phyloP scores from a whole-genome alignment of 2,797 vertebrate species.

The Enteromius paludinosus region DNA sequence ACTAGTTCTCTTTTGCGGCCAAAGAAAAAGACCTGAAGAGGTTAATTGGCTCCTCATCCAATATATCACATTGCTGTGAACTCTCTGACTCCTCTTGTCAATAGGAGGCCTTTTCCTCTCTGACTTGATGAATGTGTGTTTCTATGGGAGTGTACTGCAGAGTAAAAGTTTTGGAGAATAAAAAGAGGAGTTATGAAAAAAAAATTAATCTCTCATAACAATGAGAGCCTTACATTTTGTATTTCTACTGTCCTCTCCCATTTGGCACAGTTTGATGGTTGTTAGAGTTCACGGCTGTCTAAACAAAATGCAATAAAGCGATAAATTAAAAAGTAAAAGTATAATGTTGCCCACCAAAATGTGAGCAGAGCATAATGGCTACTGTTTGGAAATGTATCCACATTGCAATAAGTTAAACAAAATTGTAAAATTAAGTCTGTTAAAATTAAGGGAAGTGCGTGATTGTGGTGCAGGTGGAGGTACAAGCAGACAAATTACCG shows the following conservation, averaged over 20 bases:
- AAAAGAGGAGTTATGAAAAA: not conserved
- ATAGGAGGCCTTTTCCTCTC: constrained; percentile 77
- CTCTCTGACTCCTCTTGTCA: constrained; percentile 88
- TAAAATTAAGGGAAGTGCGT: no score
- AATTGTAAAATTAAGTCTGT: constrained; percentile 49
- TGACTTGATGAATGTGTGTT: constrained; percentile 53
- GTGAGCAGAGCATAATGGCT: not conserved
- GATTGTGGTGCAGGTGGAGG: no score
- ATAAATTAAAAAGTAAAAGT: not conserved
- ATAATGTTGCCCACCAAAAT: not conserved
- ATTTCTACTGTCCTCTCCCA: not conserved
- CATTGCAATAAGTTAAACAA: constrained; percentile 54
- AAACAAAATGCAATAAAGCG: not conserved
- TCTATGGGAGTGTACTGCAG: constrained; percentile 51
- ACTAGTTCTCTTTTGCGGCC: constrained; percentile 82
- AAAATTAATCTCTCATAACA: not conserved
- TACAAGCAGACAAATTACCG: constrained; percentile 61
- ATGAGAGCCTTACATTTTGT: not conserved
- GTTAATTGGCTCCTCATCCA: constrained; percentile 90
- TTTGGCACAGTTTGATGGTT: not conserved
- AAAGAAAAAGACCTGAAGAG: constrained; percentile 86
- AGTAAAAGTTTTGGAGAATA: constrained; percentile 3
- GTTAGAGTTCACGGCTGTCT: not conserved
- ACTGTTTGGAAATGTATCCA: constrained; percentile 18
- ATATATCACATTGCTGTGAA: constrained; percentile 91